Percentiles rank a stretch among this genome's conserved stretches.
Evolutionary conservation across 2,888 invertebrate genomes (phyloP).

Genomic region (Thera obeliscata): DNA sequence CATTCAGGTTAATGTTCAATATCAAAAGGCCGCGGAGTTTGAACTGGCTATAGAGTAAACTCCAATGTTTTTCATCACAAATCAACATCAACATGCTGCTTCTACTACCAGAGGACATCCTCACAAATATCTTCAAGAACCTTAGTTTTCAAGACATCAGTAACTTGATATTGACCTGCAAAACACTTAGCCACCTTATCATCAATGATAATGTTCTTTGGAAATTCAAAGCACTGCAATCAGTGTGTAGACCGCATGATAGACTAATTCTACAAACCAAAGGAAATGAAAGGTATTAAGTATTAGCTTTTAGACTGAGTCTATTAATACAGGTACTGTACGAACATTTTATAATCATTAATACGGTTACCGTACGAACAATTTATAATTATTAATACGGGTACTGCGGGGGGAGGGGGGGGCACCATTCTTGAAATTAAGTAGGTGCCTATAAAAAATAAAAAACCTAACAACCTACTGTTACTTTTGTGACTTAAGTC

Average conservation of each 20-base stretch:
- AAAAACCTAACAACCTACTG: too few species aligned
- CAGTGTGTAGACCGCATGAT: constrained; percentile 3
- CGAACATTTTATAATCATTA: too few species aligned
- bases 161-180: constrained; percentile 70
- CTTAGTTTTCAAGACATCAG: constrained; percentile 58
- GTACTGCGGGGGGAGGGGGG: too few species aligned
- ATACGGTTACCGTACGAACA: too few species aligned
- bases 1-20: too few species aligned
- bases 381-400: too few species aligned
- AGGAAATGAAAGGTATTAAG: constrained; percentile 46
- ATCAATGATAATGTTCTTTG: constrained; percentile 63
- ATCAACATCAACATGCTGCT: constrained; percentile 37
- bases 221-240: constrained; percentile 46
- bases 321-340: too few species aligned
- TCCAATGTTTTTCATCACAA: neutral
- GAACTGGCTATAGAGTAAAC: neutral
- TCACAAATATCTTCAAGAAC: constrained; percentile 60
- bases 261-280: constrained; percentile 52
- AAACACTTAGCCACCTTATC: constrained; percentile 59
- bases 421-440: too few species aligned
- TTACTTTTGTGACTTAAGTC: too few species aligned
- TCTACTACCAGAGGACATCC: constrained; percentile 64
- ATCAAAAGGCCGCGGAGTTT: neutral
- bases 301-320: too few species aligned
- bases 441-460: too few species aligned